These are phyloP conservation scores for Buphagus erythrorhynchus DNA, from an alignment of 2,797 vertebrate genomes.

Conservation along the genomic window DNA sequence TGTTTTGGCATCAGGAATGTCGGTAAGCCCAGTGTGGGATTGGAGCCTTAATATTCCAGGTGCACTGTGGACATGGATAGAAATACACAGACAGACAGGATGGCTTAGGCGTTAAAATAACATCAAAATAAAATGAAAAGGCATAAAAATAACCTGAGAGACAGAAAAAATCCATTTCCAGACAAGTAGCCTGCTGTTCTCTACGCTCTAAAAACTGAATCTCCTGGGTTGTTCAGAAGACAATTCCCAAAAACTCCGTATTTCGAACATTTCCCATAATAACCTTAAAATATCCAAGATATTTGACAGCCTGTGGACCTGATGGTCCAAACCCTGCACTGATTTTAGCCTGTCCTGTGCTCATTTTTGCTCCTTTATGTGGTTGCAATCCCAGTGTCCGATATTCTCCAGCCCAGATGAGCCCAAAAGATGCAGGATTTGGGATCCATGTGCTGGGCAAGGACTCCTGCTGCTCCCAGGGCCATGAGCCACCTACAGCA, in stretches of 20 bases:
- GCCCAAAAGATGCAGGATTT: neutral
- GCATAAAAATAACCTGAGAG: neutral
- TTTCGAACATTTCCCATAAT: neutral
- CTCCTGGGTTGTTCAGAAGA: neutral
- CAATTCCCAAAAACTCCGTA: neutral
- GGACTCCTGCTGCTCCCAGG: neutral
- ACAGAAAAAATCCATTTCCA: neutral
- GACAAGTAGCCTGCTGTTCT: neutral
- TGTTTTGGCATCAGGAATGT: neutral
- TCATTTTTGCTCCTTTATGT: fast-evolving
- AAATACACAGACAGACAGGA: neutral
- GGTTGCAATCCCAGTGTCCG: neutral
- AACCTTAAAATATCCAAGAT: neutral
- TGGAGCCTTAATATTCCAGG: neutral
- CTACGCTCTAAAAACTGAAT: neutral
- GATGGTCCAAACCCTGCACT: neutral
- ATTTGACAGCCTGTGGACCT: neutral
- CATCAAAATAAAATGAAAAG: neutral
- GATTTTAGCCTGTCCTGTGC: neutral
- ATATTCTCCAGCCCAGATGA: neutral
- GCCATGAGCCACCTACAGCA: neutral
- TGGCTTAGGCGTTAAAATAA: neutral
- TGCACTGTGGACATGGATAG: neutral
- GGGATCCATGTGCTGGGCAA: neutral
- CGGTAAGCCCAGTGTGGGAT: neutral